Evolutionary conservation across 2,888 invertebrate species (phyloP).

Genomic region (Cheiracanthium punctorium): DNA sequence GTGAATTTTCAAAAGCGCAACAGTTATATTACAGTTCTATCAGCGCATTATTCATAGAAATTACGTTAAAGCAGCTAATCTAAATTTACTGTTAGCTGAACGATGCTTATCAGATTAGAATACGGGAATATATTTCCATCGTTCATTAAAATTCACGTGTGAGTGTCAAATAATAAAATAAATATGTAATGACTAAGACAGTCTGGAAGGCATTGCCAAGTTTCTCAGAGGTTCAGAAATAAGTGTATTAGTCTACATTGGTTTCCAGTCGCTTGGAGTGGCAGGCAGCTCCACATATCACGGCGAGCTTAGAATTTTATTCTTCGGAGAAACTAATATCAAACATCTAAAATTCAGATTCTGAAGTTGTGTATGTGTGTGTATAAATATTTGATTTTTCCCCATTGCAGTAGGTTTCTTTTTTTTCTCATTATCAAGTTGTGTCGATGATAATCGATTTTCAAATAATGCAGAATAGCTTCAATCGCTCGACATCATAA

Average conservation of each 20-base stretch:
- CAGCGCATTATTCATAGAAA: too few species aligned
- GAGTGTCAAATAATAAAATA: too few species aligned
- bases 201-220: background rate
- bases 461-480: too few species aligned
- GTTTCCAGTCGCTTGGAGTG: conserved; percentile 4
- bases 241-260: conserved; percentile 1
- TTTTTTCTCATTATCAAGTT: background rate
- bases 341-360: background rate
- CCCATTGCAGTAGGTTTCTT: background rate
- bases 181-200: background rate
- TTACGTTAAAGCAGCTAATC: too few species aligned
- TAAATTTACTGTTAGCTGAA: too few species aligned
- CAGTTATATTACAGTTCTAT: too few species aligned
- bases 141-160: too few species aligned
- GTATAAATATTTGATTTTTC: background rate
- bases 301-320: background rate
- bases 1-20: too few species aligned
- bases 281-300: conserved; percentile 13
- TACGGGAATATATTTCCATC: too few species aligned
- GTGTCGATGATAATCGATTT: too few species aligned
- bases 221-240: background rate
- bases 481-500: too few species aligned
- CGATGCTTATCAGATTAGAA: too few species aligned
- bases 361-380: background rate
- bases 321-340: background rate